Evolutionary conservation across 2,113 vertebrate species (phyloP), one percentile per base, ranked within the genome.

Genomic region (Charadrius vociferus): DNA sequence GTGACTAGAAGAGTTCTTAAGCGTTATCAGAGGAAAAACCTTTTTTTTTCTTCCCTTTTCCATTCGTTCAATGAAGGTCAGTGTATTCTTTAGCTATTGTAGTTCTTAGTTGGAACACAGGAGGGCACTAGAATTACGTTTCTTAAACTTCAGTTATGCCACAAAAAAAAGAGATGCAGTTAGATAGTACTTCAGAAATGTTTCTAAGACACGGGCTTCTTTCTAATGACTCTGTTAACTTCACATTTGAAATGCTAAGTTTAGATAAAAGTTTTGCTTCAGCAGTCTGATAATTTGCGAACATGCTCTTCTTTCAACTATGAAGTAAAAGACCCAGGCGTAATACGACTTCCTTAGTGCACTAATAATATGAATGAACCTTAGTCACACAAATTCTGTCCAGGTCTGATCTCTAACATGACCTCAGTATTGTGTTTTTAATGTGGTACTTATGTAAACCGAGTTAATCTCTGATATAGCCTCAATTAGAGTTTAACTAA

Each of bases 71-170:
- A 0, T 1, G 43, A 22, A 22, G 29, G 39, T 13, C 10, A 13
- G 62, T 26, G 0, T 17, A 0, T 58, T 32, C 14, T 58, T 34
- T 3, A 52, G 10, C 20, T 4, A 0, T 20, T 59, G 81, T 5
- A 72, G 49, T 81, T 92, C 63, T 19, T 6, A 8, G 4, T 4
- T 6, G 36, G 66, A 56, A 82, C 96, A 82, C 87, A 56, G 70
- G 96, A 89, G 95, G 95, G 95, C 95, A 88, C 78, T 52, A 58
- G 52, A 87, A 95, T 85, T 19, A 47, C 87, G 1, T 18, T 52
- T 41, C 19, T 93, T 19, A 34, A 49, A 10, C 30, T n/a, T 29
- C 36, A 12, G 10, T 9, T 34, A 5, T 0, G 5, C 30, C 47
- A 22, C 41, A 6, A 8, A 49, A 8, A 49, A 36, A 47, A 20